These are phyloP conservation scores for Lapara coniferarum DNA, from an alignment of 2,888 invertebrate species.

Conservation along the genomic window DNA sequence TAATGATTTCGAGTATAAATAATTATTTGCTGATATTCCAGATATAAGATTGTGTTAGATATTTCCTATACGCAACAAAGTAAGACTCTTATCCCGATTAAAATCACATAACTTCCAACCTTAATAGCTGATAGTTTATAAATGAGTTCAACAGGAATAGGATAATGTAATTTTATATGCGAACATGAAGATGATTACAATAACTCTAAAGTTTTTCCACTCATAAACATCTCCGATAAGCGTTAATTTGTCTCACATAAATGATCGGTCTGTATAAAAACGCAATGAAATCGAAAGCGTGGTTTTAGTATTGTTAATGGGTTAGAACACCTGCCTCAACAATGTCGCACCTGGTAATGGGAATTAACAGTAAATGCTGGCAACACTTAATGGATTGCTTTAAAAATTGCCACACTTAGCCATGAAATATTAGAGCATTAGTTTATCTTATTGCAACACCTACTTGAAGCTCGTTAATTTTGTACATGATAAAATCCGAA, in stretches of 20 bases:
- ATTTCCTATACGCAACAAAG: neutral
- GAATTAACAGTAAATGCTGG: conserved; percentile 13
- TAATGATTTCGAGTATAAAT: too few relatives aligned
- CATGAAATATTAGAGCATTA: neutral
- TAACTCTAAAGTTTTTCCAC: conserved; percentile 30
- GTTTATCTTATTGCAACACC: neutral
- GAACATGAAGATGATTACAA: conserved; percentile 24
- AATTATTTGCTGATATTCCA: too few relatives aligned
- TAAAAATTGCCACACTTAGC: conserved; percentile 8
- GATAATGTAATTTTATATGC: conserved; percentile 1
- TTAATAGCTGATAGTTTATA: neutral
- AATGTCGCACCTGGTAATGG: conserved; percentile 41
- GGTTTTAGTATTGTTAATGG: conserved; percentile 36
- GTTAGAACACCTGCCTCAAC: conserved; percentile 43
- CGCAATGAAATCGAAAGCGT: conserved; percentile 47
- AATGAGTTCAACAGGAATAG: neutral
- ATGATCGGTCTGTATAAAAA: conserved; percentile 40
- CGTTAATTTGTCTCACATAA: conserved; percentile 41
- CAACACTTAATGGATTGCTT: conserved; percentile 13
- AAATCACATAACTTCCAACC: neutral
- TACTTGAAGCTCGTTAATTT: neutral
- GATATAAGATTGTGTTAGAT: too few relatives aligned
- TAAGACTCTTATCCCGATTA: neutral
- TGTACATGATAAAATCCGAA: too few relatives aligned
- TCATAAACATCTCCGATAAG: conserved; percentile 32